A percentile compares a stretch with the other conserved stretches of the same genome.
Conservation (phyloP, 2,113 vertebrate species). For the Xiphorhynchus elegans region DNA sequence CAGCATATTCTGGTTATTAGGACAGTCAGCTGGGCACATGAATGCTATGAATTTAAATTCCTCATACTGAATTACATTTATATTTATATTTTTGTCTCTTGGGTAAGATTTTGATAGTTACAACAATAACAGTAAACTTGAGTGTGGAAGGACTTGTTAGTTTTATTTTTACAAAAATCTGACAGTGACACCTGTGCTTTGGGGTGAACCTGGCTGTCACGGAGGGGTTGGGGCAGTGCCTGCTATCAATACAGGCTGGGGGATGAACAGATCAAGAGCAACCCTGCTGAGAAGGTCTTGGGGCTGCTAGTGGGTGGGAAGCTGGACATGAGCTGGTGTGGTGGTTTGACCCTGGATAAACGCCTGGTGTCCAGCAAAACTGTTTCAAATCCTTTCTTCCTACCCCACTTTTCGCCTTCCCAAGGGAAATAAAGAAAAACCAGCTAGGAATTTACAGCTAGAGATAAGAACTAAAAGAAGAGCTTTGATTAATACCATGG, state of each 20-base stretch:
- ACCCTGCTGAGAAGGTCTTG: background rate
- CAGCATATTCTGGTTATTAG: background rate
- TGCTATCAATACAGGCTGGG: accelerated
- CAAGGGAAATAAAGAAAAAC: too few relatives aligned
- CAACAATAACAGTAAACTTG: background rate
- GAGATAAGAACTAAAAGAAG: too few relatives aligned
- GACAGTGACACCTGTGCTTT: background rate
- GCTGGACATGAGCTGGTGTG: too few relatives aligned
- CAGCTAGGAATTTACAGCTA: too few relatives aligned
- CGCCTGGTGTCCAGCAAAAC: too few relatives aligned
- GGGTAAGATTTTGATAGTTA: background rate
- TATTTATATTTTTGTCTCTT: background rate
- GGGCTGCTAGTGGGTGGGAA: background rate
- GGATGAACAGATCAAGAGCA: background rate
- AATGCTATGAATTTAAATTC: background rate
- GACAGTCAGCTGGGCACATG: background rate
- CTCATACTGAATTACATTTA: background rate
- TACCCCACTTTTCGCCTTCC: too few relatives aligned
- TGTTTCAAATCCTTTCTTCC: too few relatives aligned
- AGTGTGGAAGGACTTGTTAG: background rate
- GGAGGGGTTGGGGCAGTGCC: background rate
- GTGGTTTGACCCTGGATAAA: too few relatives aligned
- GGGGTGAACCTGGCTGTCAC: background rate
- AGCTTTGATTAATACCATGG: too few relatives aligned
- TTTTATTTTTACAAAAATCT: background rate